phyloP scores from a whole-genome alignment of 1,140 invertebrate species.

The Neoseiulus cucumeris region DNA sequence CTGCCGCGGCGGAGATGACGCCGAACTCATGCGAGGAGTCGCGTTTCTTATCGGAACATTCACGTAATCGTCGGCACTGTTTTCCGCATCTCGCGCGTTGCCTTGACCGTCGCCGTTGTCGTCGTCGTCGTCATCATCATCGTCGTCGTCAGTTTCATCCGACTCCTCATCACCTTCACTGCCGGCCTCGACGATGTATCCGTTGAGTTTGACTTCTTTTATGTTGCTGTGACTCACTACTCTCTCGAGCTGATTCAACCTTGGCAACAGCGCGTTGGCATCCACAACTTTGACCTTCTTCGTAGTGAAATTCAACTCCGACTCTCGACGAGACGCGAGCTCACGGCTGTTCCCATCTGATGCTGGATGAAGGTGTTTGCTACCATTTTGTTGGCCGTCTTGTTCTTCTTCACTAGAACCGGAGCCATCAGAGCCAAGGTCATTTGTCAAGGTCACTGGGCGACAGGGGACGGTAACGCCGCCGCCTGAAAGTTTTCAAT shows the following conservation, averaged over 20 bases:
- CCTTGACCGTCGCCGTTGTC: neutral
- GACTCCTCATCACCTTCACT: neutral
- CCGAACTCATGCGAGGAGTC: too few relatives aligned
- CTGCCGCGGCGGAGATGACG: too few relatives aligned
- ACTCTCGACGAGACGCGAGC: too few relatives aligned
- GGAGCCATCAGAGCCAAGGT: slow-evolving; percentile 10
- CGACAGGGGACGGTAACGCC: slow-evolving; percentile 11
- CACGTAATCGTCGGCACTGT: too few relatives aligned
- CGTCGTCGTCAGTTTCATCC: neutral
- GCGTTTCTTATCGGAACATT: too few relatives aligned
- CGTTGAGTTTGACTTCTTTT: neutral
- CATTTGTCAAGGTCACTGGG: slow-evolving; percentile 11
- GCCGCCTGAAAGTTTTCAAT: neutral
- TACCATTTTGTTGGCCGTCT: neutral
- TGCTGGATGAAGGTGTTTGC: neutral
- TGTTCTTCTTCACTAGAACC: neutral
- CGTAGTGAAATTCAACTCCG: too few relatives aligned
- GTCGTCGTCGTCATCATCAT: neutral
- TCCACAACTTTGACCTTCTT: neutral
- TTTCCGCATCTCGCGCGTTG: too few relatives aligned
- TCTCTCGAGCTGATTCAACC: neutral
- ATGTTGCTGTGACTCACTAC: neutral
- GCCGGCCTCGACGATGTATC: neutral
- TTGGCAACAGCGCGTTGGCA: neutral
- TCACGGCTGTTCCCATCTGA: too few relatives aligned